Conservation (phyloP, 1,140 invertebrate species). For the Aporrectodea caliginosa region DNA sequence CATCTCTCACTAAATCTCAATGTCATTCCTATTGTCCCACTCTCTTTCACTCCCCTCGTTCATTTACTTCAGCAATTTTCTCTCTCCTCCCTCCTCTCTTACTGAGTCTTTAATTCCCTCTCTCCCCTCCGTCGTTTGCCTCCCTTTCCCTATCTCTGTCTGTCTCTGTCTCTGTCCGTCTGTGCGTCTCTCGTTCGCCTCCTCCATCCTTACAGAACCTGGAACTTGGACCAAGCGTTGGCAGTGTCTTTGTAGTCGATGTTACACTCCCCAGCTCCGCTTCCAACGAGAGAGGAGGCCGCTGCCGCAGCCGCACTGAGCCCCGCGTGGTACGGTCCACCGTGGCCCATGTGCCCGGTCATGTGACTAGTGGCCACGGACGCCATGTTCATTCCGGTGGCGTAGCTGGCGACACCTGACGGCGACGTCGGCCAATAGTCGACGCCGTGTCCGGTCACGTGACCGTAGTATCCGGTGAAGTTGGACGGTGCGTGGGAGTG, state of each 20-base stretch:
- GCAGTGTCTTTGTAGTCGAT: not conserved
- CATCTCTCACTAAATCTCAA: too few species aligned
- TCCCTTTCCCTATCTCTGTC: not conserved
- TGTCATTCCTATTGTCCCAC: too few species aligned
- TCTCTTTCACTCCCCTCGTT: too few species aligned
- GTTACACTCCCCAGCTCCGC: not conserved
- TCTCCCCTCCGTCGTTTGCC: too few species aligned
- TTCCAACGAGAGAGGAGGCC: too few species aligned
- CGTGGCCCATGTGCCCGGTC: not conserved
- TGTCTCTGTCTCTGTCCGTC: not conserved
- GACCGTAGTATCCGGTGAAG: not conserved
- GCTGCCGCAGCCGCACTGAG: too few species aligned
- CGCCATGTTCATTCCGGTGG: not conserved
- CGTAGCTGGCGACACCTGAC: not conserved
- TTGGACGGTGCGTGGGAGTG: not conserved
- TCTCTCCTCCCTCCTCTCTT: too few species aligned
- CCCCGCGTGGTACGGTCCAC: not conserved
- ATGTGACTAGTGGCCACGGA: not conserved
- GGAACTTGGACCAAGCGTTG: not conserved
- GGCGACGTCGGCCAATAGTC: not conserved
- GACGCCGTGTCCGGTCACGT: not conserved
- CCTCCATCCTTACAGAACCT: not conserved
- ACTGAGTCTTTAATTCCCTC: too few species aligned
- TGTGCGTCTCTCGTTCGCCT: not conserved
- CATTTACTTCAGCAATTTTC: too few species aligned